Evolutionary conservation across 2,888 invertebrate species (phyloP), one percentile per base, ranked within the genome.

Genomic region (Acronicta alni): DNA sequence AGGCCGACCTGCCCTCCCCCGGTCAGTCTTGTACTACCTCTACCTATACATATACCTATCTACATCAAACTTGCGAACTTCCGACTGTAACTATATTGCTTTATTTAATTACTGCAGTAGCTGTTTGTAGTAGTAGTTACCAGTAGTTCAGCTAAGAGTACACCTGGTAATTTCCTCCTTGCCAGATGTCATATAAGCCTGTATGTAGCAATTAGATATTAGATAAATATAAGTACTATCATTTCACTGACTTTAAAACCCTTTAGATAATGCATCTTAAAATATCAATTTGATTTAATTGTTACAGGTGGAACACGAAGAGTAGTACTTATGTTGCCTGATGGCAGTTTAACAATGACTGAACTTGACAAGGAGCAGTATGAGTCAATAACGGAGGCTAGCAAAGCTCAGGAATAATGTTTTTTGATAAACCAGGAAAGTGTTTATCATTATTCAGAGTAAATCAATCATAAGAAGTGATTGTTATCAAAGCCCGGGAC

Each of bases 341-440:
- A 98, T 85, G 98, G 98, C 67, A 97, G 97, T 81, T 95, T 97
- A 63, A 97, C 98, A 95, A 97, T 97, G 96, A 98, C 98, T 7
- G 97, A 98, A 89, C 96, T 98, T 65, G 97, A 97, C 77, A 97
- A 97, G 79, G 97, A 98, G 81, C 98, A 98, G 84, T 98, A 96
- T 77, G 96, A 96, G 67, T 96, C 97, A 20, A 94, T 94, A 68
- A 94, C 93, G 8, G 94, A 94, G 80, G 96, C 87, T 79, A 95
- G 92, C 80, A 96, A 85, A 91, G 95, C 89, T 82, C 96, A 95
- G 90, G 95, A 93, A 77, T 92, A 85, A 89, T 52, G 14, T 8
- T 42, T 18, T 18, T 20, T 32, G 43, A 49, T 14, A 7, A 57
- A 39, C 39, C 17, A 39, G 20, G 20, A 51, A 18, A 37, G 47